phyloP scores from a whole-genome alignment of 2,888 invertebrate species.

The Chironomus tentans region DNA sequence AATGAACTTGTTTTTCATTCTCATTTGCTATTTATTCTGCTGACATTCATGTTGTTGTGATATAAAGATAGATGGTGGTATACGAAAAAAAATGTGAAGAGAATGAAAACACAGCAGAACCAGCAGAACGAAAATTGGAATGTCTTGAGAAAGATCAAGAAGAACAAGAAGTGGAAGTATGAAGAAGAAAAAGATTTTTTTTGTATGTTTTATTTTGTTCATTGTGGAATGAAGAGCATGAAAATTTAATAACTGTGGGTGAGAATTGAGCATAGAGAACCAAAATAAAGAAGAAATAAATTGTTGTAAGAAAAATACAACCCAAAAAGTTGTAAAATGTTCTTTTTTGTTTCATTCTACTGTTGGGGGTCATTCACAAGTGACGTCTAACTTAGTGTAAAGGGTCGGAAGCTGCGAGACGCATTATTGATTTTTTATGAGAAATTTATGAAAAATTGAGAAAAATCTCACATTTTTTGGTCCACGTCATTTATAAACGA shows the following conservation, averaged over 20 bases:
- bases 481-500: too few species aligned
- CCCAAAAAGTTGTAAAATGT: neutral
- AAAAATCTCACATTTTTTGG: too few species aligned
- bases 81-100: neutral
- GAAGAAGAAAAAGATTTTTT: neutral
- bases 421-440: too few species aligned
- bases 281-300: neutral
- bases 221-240: neutral
- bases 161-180: neutral
- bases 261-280: neutral
- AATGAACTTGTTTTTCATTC: too few species aligned
- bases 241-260: slow-evolving; percentile 20
- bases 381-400: too few species aligned
- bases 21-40: neutral
- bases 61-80: neutral
- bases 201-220: neutral
- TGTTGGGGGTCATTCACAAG: too few species aligned
- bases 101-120: neutral
- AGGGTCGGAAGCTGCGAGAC: too few species aligned
- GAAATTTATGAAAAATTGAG: too few species aligned
- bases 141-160: neutral
- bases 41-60: neutral
- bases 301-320: slow-evolving; percentile 2
- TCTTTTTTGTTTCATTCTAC: neutral
- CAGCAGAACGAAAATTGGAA: neutral